Base-by-base conservation (phyloP, 1,140 invertebrate species). In the Hesperophylax magnus region DNA sequence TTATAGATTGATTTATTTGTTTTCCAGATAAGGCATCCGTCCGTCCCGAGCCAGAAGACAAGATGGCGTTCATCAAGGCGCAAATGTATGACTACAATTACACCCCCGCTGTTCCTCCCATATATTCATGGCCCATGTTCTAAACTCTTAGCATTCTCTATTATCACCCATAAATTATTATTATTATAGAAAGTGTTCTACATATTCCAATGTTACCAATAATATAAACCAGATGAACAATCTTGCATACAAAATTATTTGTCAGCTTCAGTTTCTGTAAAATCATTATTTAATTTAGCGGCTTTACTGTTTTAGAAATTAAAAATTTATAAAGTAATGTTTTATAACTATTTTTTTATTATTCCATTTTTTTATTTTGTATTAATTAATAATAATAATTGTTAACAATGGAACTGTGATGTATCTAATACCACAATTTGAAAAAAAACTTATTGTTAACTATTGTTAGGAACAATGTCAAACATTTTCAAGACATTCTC, bases 21-120 rank as follows among this genome's bases (percentile, higher is more conserved):
- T 15, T 71, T 89, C 15, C 87, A 96, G 96, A 92, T 34, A 89
- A 94, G 63, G 96, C 96, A 63, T 93, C 93, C 3, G 92, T 96
- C 9, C 92, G 92, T 85, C 96, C 96, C 4, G 92, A 97, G 89
- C 96, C 96, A 9, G 85, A 92, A 60, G 91, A 96, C 86, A 95
- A 93, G 86, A 89, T 92, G 84, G 91, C 90, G 79, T 97, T 96
- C 85, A 93, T 97, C 82, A 93, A 93, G 87, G 93, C 94, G 14
- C 96, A 97, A 87, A 93, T 95, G 87, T 97, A 97, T 87, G 93
- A 96, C 86, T 92, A 92, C 75, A 89, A 88, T 61, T 97, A 97
- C 87, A 86, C 90, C 65, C 88, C 92, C 34, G 93, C 95, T 17
- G 84, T 96, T 83, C 95, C 95, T 79, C 87, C 89, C 20, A 87